Base-by-base conservation (phyloP, 2,888 invertebrate genomes). In the Ditula angustiorana region DNA sequence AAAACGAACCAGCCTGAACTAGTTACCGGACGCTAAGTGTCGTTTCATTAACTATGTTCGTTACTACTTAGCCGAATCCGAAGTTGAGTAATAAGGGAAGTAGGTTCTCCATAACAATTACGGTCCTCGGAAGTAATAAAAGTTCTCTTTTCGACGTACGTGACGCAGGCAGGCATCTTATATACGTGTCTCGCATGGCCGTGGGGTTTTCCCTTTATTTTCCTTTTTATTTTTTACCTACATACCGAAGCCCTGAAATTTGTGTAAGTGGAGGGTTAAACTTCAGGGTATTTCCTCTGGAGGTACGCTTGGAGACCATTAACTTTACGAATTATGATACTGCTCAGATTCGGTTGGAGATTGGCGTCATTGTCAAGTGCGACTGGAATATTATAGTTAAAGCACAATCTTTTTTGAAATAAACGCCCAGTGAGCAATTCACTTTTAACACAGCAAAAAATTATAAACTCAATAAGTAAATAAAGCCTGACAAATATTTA, bases 51-150 rank as follows among this genome's bases (percentile, higher is more conserved):
- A 72, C 74, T 71, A 70, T 46, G 72, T 69, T 76, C 75, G 74
- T 77, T 79, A 76, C 71, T 73, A 71, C 79, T 80, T 74, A 76
- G 71, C 71, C 77, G 70, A 77, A 77, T 78, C 79, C 78, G 76
- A 86, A 88, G 81, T 88, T 88, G 79, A 81, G 87, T 86, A 87
- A 87, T 86, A 86, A 86, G 87, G 76, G 77, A 75, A 74, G 80
- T 81, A 76, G 76, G 78, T 83, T 89, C 87, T 87, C 86, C 83
- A 86, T 88, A 88, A 88, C 88, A 90, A 90, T 90, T 89, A 88
- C 85, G 79, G 72, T 53, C 72, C 83, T 83, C 80, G 85, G 87
- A 87, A 86, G 88, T 88, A 88, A 90, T 90, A 89, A 88, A 89
- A 88, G 87, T 90, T 90, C 86, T 88, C 81, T 84, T 86, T 86